These are phyloP conservation scores for Aleiodes testaceus DNA, from an alignment of 2,888 invertebrate genomes.

Conservation along the genomic window DNA sequence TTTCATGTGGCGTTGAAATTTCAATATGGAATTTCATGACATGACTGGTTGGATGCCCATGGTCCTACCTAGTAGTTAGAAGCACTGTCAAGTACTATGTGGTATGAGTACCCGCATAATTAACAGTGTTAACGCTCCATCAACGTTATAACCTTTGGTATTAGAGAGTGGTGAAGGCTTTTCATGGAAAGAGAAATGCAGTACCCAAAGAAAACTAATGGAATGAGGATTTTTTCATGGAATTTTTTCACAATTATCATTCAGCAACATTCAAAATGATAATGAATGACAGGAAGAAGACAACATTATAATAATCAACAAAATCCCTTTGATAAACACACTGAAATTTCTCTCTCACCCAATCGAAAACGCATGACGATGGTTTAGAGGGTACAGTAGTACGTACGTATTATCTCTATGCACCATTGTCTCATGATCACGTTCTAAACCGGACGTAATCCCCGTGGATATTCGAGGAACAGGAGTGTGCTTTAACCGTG, in stretches of 20 bases:
- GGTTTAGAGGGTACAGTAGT: slow-evolving; percentile 32
- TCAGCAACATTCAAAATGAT: neutral
- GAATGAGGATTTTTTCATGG: too few relatives aligned
- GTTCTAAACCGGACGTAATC: slow-evolving; percentile 45
- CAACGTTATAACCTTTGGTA: slow-evolving; percentile 38
- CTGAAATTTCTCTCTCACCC: slow-evolving; percentile 32
- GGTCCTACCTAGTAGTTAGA: slow-evolving; percentile 25
- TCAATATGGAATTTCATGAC: slow-evolving; percentile 38
- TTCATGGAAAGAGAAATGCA: too few relatives aligned
- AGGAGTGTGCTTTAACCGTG: slow-evolving; percentile 40
- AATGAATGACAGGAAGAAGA: slow-evolving; percentile 16
- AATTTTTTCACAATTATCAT: too few relatives aligned
- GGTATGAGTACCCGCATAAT: slow-evolving; percentile 51
- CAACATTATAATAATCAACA: slow-evolving; percentile 36
- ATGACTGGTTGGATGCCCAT: slow-evolving; percentile 18
- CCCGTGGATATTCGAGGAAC: slow-evolving; percentile 39
- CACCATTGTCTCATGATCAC: slow-evolving; percentile 47
- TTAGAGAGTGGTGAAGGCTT: slow-evolving; percentile 17
- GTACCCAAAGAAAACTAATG: too few relatives aligned
- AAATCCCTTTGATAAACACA: slow-evolving; percentile 11
- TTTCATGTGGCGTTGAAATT: slow-evolving; percentile 37
- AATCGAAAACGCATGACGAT: slow-evolving; percentile 39
- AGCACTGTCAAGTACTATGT: slow-evolving; percentile 42
- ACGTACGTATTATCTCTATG: slow-evolving; percentile 42
- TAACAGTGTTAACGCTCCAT: slow-evolving; percentile 49